Base-by-base conservation (phyloP, 2,888 invertebrate species). In the Linnaemya vulpina region DNA sequence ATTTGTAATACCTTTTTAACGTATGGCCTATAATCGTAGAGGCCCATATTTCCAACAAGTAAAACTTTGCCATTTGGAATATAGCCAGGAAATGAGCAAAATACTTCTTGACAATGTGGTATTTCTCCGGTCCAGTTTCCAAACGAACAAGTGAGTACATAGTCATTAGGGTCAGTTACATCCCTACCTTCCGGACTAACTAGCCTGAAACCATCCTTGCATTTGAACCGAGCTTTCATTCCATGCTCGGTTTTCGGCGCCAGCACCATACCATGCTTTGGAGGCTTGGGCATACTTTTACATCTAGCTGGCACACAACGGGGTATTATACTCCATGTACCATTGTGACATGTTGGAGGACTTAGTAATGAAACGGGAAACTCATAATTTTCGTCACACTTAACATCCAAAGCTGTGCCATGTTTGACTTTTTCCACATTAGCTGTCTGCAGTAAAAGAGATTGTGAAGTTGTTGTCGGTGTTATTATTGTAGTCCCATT, bases 171-270 rank as follows among this genome's bases (percentile, higher is more conserved):
- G 89, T 92, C 91, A 0, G 89, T 89, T 3, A 93, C 87, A 62
- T 93, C 93, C 73, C 93, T 93, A 55, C 95, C 94, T 74, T 92
- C 89, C 10, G 95, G 94, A 7, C 96, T 97, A 53, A 95, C 94
- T n/a, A 98, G 92, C 83, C 95, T 95, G 90, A 94, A 99, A 0
- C 99, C 99, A 89, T 99, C 98, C 89, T 97, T 96, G 90, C 99
- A 99, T 87, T 96, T 95, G 92, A 98, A 99, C 38, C 96, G 94
- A 0, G 99, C 99, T 90, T 96, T 96, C 96, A 98, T 98, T 0
- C 98, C 98, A 90, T 99, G 99, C 86, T 98, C 97, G n/a, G 98
- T 98, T 90, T 98, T 98, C 0, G 99, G 98, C 0, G 98, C 99
- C 79, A 99, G 96, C 5, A 99, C 98, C 95, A 98, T 97, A 0